These are phyloP conservation scores for Gallinago media DNA, from an alignment of 2,113 vertebrate genomes.

Conservation along the genomic window DNA sequence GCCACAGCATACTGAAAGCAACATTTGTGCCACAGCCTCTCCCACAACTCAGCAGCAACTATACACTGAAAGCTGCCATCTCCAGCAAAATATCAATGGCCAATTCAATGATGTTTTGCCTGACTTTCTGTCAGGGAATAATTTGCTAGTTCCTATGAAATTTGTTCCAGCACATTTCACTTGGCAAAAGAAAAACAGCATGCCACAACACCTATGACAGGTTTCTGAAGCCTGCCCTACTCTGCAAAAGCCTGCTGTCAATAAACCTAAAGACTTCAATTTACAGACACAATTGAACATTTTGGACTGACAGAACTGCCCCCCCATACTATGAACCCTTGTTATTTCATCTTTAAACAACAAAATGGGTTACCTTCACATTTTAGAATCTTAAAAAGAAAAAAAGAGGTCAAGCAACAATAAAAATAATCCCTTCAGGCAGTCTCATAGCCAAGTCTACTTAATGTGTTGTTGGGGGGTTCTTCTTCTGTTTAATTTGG, in stretches of 20 bases:
- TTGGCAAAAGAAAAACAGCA: neutral
- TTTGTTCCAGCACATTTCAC: neutral
- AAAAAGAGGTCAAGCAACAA: neutral
- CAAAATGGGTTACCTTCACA: neutral
- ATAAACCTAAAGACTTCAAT: neutral
- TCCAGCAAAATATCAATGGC: neutral
- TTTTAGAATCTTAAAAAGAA: neutral
- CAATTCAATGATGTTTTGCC: neutral
- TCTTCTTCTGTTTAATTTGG: neutral
- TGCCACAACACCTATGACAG: neutral
- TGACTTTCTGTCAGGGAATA: neutral
- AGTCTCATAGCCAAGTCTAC: neutral
- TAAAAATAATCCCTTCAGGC: neutral
- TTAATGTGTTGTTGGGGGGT: neutral
- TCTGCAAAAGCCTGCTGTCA: neutral
- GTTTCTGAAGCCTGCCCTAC: neutral
- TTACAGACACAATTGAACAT: neutral
- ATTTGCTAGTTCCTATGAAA: fast-evolving
- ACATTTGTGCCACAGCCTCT: neutral
- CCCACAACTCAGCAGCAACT: fast-evolving
- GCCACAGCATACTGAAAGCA: neutral
- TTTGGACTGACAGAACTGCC: neutral
- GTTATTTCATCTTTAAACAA: neutral
- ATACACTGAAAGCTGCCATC: neutral
- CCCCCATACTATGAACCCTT: neutral